Conservation (phyloP, 2,888 invertebrate species). For the Amorpha juglandis region DNA sequence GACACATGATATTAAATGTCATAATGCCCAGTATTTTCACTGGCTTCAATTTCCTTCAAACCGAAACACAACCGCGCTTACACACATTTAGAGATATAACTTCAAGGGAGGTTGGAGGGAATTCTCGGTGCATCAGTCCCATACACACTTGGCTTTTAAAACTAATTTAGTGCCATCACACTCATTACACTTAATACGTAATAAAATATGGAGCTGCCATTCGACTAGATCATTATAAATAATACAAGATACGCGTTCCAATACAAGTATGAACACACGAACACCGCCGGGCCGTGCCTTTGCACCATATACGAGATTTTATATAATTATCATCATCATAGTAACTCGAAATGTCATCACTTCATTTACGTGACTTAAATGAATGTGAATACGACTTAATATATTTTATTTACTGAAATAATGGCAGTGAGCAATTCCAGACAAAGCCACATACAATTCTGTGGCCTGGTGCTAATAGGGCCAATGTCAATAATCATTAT, state of each 20-base stretch:
- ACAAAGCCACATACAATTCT: background rate
- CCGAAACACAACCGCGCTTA: too few species aligned
- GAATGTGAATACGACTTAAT: too few species aligned
- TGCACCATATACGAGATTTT: background rate
- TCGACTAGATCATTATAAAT: conserved; percentile 56
- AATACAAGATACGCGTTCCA: conserved; percentile 33
- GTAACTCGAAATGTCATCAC: background rate
- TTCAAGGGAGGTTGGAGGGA: too few species aligned
- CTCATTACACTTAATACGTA: conserved; percentile 35
- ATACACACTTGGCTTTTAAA: background rate
- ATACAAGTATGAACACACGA: conserved; percentile 13
- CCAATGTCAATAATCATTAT: too few species aligned
- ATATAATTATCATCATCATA: background rate
- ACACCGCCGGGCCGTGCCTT: background rate
- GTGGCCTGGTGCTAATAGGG: too few species aligned
- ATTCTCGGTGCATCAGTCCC: too few species aligned
- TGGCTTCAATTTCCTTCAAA: too few species aligned
- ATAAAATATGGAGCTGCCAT: conserved; percentile 55
- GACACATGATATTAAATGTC: too few species aligned
- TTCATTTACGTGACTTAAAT: background rate
- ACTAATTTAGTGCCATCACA: conserved; percentile 30
- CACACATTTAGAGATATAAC: too few species aligned
- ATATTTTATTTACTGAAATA: background rate
- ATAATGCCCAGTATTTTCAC: too few species aligned
- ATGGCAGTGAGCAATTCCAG: conserved; percentile 6